These are phyloP conservation scores for Notiomystis cincta DNA, from an alignment of 2,113 vertebrate genomes.

Conservation along the genomic window DNA sequence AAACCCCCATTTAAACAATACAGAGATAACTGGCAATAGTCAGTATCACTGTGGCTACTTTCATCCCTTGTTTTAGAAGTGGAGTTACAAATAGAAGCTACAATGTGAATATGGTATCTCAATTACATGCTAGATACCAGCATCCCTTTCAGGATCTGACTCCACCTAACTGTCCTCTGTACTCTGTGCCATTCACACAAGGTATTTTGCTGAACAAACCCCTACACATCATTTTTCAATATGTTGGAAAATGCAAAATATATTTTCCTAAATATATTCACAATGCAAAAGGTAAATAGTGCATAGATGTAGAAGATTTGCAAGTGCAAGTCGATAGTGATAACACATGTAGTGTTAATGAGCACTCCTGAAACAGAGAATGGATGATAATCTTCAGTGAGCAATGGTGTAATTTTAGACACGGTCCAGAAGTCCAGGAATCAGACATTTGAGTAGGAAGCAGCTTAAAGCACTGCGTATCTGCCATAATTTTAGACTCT, in stretches of 20 bases:
- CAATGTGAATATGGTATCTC: not conserved
- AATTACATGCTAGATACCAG: not conserved
- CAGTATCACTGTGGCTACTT: not conserved
- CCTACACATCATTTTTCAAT: not conserved
- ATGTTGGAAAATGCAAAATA: too few species aligned
- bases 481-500: constrained; percentile 14
- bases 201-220: not conserved
- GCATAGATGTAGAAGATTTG: not conserved
- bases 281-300: not conserved
- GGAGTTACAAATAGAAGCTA: not conserved
- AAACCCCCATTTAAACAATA: not conserved
- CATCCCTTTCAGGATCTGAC: not conserved
- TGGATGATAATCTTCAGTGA: not conserved
- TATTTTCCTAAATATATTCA: not conserved
- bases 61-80: not conserved
- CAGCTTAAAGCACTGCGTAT: not conserved
- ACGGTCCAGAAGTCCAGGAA: not conserved
- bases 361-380: not conserved
- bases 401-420: not conserved
- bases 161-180: not conserved
- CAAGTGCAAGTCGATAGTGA: not conserved
- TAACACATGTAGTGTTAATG: not conserved
- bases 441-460: not conserved
- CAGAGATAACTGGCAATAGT: not conserved
- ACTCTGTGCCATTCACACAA: not conserved